Base-by-base conservation (phyloP, 2,888 invertebrate genomes). In the Nysson spinosus region DNA sequence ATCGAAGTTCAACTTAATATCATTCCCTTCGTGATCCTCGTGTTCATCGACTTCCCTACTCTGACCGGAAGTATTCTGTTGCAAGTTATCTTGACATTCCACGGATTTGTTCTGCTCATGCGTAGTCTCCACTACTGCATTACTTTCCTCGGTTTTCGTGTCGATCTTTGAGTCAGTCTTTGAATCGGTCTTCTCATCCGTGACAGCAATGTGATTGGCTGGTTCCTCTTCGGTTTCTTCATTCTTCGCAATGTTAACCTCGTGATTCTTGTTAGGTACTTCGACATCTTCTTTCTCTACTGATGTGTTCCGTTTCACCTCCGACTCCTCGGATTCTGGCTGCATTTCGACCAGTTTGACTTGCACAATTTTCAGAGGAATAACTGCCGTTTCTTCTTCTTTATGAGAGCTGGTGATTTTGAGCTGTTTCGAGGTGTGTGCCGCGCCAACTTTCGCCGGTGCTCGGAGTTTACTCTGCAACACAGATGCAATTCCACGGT, bases 401-500 rank as follows among this genome's bases (percentile, higher is more conserved):
- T 61, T 58, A 5, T 24, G 7, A 4, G 26, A 6, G 5, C 37
- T 4, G 46, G 6, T 14, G 43, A 12, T 32, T 34, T 73, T 39
- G 30, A 46, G 7, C 40, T 55, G 62, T 39, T 69, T 79, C 20
- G 52, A 14, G 5, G 68, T 4, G n/a, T 43, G 3, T 24, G 22
- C 2, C 28, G 43, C 16, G 12, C 39, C 11, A 9, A 11, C 20
- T 11, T 39, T 39, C 4, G 51, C 16, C 0, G 77, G 50, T 16
- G 60, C 62, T n/a, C 69, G 68, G 28, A 78, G 63, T 69, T 81
- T 83, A 46, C 55, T 79, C 83, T 83, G 63, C 14, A 76, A 79
- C 50, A 71, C 12, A 65, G 0, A 30, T n/a, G n/a, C n/a, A n/a
- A n/a, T n/a, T n/a, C n/a, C n/a, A n/a, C n/a, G n/a, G n/a, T n/a